Base-by-base conservation (phyloP, 2,888 invertebrate species). In the Dexiosoma caninum region DNA sequence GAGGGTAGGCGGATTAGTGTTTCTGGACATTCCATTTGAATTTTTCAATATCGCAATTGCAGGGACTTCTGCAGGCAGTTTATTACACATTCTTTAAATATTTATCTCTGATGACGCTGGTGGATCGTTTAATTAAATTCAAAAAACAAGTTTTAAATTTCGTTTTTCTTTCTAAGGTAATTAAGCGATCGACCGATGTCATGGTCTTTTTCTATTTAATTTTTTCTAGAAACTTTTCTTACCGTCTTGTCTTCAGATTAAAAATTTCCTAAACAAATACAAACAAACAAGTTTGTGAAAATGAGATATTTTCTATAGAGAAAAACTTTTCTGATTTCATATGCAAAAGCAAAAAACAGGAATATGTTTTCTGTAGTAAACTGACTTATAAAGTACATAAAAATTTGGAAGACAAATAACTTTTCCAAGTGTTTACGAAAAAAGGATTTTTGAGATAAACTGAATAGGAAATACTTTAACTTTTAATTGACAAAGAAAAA, bases 381-480 rank as follows among this genome's bases (percentile, higher is more conserved):
- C 32, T 32, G 12, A 27, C 3, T 3, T 2, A 1, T 5, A 16
- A 59, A 14, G 16, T 14, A 42, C 16, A 42, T 16, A 16, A 27
- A 27, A 35, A 23, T 49, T 35, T 3, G 19, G n/a, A 27, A 59
- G 32, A n/a, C 14, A 35, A 49, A 49, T n/a, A 64, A 64, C 64
- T 64, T 64, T 64, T 9, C 49, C 23, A 64, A 64, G 49, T 64
- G 64, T 37, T 64, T 64, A 23, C 49, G 35, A 35, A 23, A 35
- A 49, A 35, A 27, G 35, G 64, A 49, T 49, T 49, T 49, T 4
- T 0, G 4, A 42, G 42, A 30, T 7, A 60, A 42, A 30, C 42
- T n/a, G 9, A n/a, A 30, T 51, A 30, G 3, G 14, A 16, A 30
- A 51, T 49, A 23, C n/a, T 23, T 23, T n/a, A 37, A 23, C n/a